Conservation (phyloP, 2,113 vertebrate species). For the Lepisosteus oculatus region DNA sequence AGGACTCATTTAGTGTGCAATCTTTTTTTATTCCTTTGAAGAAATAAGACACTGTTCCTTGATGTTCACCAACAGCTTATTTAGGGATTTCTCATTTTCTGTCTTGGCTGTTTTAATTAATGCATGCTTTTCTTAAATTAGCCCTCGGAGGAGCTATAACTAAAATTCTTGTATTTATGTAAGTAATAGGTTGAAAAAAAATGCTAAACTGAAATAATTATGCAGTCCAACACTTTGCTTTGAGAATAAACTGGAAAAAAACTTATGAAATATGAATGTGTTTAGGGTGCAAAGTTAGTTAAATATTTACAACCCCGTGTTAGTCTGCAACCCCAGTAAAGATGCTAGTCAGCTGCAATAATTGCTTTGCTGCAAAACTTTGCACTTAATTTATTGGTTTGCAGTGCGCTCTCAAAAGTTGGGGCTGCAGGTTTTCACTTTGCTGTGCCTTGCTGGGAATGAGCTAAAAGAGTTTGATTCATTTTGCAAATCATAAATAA, state of each 20-base stretch:
- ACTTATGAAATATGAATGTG: slow-evolving; percentile 77
- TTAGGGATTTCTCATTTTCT: slow-evolving; percentile 66
- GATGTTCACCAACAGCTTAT: slow-evolving; percentile 61
- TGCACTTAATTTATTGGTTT: slow-evolving; percentile 50
- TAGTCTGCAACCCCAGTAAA: slow-evolving; percentile 69
- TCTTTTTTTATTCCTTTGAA: slow-evolving; percentile 67
- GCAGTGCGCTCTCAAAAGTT: slow-evolving; percentile 9
- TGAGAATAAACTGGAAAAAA: slow-evolving; percentile 72
- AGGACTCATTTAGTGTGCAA: slow-evolving; percentile 34
- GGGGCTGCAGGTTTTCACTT: background rate
- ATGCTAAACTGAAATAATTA: slow-evolving; percentile 78
- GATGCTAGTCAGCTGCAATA: slow-evolving; percentile 70
- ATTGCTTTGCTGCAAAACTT: slow-evolving; percentile 62
- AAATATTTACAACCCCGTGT: slow-evolving; percentile 77
- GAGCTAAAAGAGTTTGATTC: slow-evolving; percentile 1
- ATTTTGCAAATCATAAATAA: slow-evolving; percentile 8
- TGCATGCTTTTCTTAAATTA: slow-evolving; percentile 73
- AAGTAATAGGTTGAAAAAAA: slow-evolving; percentile 71
- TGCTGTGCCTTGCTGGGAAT: background rate
- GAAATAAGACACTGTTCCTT: slow-evolving; percentile 51
- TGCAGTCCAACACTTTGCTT: slow-evolving; percentile 73
- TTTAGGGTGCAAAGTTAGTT: slow-evolving; percentile 70
- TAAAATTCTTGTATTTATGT: slow-evolving; percentile 77
- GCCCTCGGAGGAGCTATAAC: slow-evolving; percentile 71
- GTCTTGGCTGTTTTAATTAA: slow-evolving; percentile 74